Evolutionary conservation across 23 tunicate genomes (phyloP), one percentile per base, ranked within the genome.

Genomic region (Diplosoma virens): DNA sequence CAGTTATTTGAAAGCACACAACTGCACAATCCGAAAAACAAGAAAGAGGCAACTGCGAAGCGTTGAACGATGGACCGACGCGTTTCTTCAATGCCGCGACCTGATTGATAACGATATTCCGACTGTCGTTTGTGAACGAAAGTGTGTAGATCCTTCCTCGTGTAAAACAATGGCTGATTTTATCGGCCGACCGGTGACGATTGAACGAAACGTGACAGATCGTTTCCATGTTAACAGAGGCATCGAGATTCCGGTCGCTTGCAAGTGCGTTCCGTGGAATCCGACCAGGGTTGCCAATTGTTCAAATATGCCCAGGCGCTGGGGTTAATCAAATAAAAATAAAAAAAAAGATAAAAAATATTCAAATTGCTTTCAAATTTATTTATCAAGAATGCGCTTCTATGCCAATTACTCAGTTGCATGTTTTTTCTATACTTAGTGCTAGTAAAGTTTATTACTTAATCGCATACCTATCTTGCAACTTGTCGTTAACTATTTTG

Each of bases 231-330:
- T 34, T 29, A 17, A 23, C 23, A 67, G 52, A 6, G 23, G 9
- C 2, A 29, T 67, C 36, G 74, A 67, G 23, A 16, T 67, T 11
- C 74, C 74, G 20, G 52, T 67, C 6, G 52, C 52, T 3, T 67
- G 74, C 52, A 67, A 67, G 11, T 67, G 74, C 52, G 52, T 67
- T 2, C 74, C 74, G n/a, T n/a, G n/a, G n/a, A n/a, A n/a, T n/a
- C n/a, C n/a, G n/a, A n/a, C n/a, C n/a, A n/a, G n/a, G n/a, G n/a
- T n/a, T n/a, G n/a, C n/a, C n/a, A n/a, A n/a, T n/a, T n/a, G n/a
- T n/a, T n/a, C n/a, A n/a, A n/a, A n/a, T n/a, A n/a, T n/a, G n/a
- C n/a, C n/a, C n/a, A n/a, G n/a, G n/a, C n/a, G n/a, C n/a, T n/a
- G n/a, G n/a, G n/a, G n/a, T n/a, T n/a, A n/a, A n/a, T n/a, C n/a